These are phyloP conservation scores for Alsophila aescularia DNA, from an alignment of 2,888 invertebrate species.

Conservation along the genomic window DNA sequence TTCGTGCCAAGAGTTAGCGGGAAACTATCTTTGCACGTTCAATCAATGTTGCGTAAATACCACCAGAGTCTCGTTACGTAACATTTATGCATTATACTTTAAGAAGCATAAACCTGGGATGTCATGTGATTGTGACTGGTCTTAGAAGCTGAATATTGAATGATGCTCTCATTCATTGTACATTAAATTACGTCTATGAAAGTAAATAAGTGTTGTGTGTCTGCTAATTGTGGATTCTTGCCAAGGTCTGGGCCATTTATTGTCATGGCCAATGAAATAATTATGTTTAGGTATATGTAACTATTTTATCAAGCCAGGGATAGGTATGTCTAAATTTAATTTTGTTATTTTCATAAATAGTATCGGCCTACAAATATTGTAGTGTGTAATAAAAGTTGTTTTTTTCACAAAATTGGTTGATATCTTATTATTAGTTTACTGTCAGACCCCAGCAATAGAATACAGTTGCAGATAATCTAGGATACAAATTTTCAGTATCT, in stretches of 20 bases:
- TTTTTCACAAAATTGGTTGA: no score
- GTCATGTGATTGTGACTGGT: constrained; percentile 58
- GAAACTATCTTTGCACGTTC: constrained; percentile 41
- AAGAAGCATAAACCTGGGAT: constrained; percentile 23
- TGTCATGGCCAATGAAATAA: constrained; percentile 56
- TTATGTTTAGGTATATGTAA: constrained; percentile 22
- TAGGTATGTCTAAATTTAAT: constrained; percentile 53
- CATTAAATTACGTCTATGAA: constrained; percentile 28
- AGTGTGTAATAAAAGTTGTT: no score
- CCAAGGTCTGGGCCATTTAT: constrained; percentile 77
- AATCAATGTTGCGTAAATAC: constrained; percentile 58
- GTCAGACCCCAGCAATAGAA: no score
- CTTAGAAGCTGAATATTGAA: constrained; percentile 17
- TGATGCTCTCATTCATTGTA: constrained; percentile 1
- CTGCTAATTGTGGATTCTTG: constrained; percentile 74
- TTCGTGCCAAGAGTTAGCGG: constrained; percentile 59
- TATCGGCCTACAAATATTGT: background rate
- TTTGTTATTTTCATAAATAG: background rate
- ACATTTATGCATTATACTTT: constrained; percentile 32
- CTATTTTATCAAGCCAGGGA: constrained; percentile 39
- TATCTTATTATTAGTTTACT: no score
- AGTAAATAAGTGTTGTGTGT: constrained; percentile 55
- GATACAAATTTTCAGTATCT: no score
- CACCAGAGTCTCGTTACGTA: constrained; percentile 57
- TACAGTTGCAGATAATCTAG: no score